These are phyloP conservation scores for Cebidichthys violaceus DNA, from an alignment of 2,113 vertebrate species.

Conservation along the genomic window DNA sequence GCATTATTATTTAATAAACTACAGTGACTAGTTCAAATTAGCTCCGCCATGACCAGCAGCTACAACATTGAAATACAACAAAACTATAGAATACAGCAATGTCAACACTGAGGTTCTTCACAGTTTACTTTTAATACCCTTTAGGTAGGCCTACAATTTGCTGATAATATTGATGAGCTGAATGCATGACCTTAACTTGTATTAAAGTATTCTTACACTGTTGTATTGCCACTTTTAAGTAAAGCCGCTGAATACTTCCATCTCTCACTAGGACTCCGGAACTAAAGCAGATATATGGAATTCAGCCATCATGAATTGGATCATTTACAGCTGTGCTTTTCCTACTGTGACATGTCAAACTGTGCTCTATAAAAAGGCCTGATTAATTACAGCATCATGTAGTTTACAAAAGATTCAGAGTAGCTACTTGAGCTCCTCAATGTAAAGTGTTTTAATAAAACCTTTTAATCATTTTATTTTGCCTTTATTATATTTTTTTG, in stretches of 20 bases:
- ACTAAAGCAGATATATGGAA: background rate
- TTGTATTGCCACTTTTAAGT: background rate
- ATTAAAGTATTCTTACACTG: background rate
- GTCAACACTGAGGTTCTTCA: no score
- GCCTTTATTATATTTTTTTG: background rate
- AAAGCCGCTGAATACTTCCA: background rate
- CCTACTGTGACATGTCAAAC: no score
- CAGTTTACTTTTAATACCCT: no score
- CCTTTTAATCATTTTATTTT: background rate
- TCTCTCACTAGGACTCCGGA: background rate
- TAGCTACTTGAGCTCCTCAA: background rate
- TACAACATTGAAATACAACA: no score
- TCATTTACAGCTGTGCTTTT: background rate
- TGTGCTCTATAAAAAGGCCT: background rate
- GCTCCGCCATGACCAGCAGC: no score
- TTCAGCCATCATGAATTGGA: background rate
- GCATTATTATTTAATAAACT: background rate
- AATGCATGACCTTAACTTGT: background rate
- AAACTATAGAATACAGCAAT: no score
- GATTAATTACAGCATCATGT: background rate
- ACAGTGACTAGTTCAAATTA: background rate
- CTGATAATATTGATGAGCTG: background rate
- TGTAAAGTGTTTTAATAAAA: background rate
- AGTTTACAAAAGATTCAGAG: background rate
- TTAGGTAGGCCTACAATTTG: no score